These are phyloP conservation scores for Etheostoma spectabile DNA, from an alignment of 2,113 vertebrate genomes.

Conservation along the genomic window DNA sequence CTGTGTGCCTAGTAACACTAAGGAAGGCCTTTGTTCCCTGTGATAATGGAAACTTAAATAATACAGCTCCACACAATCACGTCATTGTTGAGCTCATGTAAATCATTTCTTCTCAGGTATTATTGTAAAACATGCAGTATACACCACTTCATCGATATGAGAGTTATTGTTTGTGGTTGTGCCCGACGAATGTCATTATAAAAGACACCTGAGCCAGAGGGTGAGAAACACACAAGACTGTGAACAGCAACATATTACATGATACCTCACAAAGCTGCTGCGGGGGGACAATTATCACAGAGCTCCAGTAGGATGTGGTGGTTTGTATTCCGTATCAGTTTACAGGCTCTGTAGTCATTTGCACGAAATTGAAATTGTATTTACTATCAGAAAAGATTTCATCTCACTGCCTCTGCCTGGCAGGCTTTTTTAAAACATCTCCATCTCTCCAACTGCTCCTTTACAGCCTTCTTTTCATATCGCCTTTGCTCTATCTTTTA, in stretches of 20 bases:
- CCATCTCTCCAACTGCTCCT: slow-evolving; percentile 36
- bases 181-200: slow-evolving; percentile 32
- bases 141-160: slow-evolving; percentile 14
- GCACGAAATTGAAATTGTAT: slow-evolving; percentile 16
- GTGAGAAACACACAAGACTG: slow-evolving; percentile 16
- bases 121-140: not conserved
- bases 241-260: slow-evolving; percentile 21
- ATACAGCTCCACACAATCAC: not conserved
- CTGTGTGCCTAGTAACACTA: not conserved
- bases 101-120: slow-evolving; percentile 1
- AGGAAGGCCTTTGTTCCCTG: not conserved
- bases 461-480: slow-evolving; percentile 33
- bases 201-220: slow-evolving; percentile 35
- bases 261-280: slow-evolving; percentile 22
- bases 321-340: slow-evolving; percentile 25
- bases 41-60: not conserved
- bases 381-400: slow-evolving; percentile 40
- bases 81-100: not conserved
- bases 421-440: slow-evolving; percentile 17
- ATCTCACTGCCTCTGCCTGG: not conserved
- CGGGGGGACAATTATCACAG: not conserved
- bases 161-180: slow-evolving; percentile 12
- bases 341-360: slow-evolving; percentile 34
- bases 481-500: slow-evolving; percentile 1
- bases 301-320: not conserved